Evolutionary conservation across 1,140 invertebrate species (phyloP).

Genomic region (Sarcophaga bullata): DNA sequence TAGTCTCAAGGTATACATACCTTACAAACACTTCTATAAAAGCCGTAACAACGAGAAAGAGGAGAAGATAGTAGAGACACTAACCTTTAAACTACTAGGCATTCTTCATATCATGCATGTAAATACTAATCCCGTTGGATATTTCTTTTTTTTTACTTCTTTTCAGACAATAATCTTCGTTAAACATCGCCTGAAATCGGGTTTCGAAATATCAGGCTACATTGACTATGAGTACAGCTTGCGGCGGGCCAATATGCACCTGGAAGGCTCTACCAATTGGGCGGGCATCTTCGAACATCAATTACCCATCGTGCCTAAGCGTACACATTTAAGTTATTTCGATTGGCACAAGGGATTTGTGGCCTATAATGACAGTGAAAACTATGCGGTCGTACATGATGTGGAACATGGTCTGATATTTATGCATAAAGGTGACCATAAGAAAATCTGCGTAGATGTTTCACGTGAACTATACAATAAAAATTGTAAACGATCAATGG

Average conservation of each 20-base stretch:
- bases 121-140: not conserved
- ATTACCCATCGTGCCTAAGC: constrained; percentile 47
- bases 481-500: constrained; percentile 51
- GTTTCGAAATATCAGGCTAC: constrained; percentile 58
- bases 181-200: constrained; percentile 45
- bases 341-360: constrained; percentile 48
- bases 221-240: constrained; percentile 59
- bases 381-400: constrained; percentile 55
- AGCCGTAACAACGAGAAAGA: no score
- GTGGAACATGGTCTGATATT: constrained; percentile 55
- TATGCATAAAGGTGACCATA: constrained; percentile 60
- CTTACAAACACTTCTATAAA: no score
- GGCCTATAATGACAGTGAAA: constrained; percentile 53
- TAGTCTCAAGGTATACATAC: no score
- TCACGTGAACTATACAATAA: constrained; percentile 43
- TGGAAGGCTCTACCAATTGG: constrained; percentile 52
- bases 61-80: no score
- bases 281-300: constrained; percentile 49
- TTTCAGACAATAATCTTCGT: constrained; percentile 60
- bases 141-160: not conserved
- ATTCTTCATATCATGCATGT: no score
- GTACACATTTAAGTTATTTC: constrained; percentile 55
- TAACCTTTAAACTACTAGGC: no score
- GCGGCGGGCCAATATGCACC: constrained; percentile 41
- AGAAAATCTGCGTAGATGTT: constrained; percentile 53